Evolutionary conservation across 1,140 invertebrate species (phyloP).

Genomic region (Anagrus nilaparvatae): DNA sequence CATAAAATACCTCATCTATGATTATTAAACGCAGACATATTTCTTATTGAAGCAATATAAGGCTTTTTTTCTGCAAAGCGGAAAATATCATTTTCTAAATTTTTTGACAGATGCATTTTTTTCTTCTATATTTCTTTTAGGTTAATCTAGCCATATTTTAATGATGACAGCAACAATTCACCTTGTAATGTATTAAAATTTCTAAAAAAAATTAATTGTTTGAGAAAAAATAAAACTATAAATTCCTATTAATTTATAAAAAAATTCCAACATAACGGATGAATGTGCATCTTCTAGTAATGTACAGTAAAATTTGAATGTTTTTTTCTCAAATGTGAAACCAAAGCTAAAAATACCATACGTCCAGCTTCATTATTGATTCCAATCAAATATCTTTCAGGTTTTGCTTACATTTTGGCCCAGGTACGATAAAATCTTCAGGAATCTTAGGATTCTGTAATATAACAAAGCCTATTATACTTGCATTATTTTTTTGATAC

Average conservation of each 20-base stretch:
- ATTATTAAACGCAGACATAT: constrained; percentile 68
- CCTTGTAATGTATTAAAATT: constrained; percentile 69
- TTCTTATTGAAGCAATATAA: constrained; percentile 49
- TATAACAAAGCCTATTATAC: constrained; percentile 69
- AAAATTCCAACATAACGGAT: constrained; percentile 55
- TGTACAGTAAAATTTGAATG: constrained; percentile 64
- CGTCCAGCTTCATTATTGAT: constrained; percentile 66
- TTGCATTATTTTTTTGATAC: constrained; percentile 71
- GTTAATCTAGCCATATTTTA: constrained; percentile 67
- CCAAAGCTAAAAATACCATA: constrained; percentile 74
- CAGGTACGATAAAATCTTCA: constrained; percentile 54
- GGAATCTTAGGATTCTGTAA: constrained; percentile 45
- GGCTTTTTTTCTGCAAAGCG: constrained; percentile 53
- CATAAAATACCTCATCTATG: constrained; percentile 60
- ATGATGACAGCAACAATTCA: constrained; percentile 80
- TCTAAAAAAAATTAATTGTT: constrained; percentile 31
- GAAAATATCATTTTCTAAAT: constrained; percentile 54
- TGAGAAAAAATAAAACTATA: constrained; percentile 8
- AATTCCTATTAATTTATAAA: constrained; percentile 7
- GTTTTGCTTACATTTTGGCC: constrained; percentile 71
- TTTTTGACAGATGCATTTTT: constrained; percentile 53
- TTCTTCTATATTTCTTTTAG: constrained; percentile 39
- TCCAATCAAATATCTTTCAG: constrained; percentile 76
- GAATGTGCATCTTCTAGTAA: constrained; percentile 83
- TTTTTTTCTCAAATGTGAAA: constrained; percentile 78